Evolutionary conservation across 2,797 vertebrate species (phyloP).

Genomic region (Mycteria americana): DNA sequence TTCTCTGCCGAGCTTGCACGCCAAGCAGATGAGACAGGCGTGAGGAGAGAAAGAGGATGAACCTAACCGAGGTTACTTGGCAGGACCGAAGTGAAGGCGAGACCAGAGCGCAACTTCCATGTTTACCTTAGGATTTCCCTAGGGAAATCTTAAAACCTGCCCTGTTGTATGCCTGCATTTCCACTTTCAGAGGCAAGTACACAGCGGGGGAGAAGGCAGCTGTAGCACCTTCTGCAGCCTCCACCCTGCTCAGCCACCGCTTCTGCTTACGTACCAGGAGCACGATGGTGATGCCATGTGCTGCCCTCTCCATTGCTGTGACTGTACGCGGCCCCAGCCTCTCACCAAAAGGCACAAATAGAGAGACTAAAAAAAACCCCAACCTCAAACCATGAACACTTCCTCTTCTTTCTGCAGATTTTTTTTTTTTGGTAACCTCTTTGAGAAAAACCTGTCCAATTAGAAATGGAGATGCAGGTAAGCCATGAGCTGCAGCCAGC

Average conservation of each 20-base stretch:
- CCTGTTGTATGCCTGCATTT: not conserved
- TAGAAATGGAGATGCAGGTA: not conserved
- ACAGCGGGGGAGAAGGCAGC: not conserved
- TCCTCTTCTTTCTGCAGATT: not conserved
- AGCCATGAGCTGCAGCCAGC: not conserved
- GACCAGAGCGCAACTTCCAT: rapidly evolving
- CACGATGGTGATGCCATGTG: not conserved
- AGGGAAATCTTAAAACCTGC: not conserved
- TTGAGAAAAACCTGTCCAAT: not conserved
- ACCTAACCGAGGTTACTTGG: not conserved
- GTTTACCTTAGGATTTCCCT: not conserved
- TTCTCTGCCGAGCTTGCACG: not conserved
- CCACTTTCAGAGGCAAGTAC: not conserved
- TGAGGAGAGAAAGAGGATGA: not conserved
- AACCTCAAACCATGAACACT: not conserved
- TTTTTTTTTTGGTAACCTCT: not conserved
- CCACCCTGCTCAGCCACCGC: rapidly evolving
- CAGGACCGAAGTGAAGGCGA: not conserved
- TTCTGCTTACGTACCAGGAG: not conserved
- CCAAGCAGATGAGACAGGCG: too few relatives aligned
- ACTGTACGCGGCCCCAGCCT: not conserved
- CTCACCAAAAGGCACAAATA: not conserved
- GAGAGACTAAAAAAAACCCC: not conserved
- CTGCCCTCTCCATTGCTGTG: rapidly evolving
- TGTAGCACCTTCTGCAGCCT: not conserved